phyloP scores from a whole-genome alignment of 1,140 invertebrate species.

The Antheraea mylitta region DNA sequence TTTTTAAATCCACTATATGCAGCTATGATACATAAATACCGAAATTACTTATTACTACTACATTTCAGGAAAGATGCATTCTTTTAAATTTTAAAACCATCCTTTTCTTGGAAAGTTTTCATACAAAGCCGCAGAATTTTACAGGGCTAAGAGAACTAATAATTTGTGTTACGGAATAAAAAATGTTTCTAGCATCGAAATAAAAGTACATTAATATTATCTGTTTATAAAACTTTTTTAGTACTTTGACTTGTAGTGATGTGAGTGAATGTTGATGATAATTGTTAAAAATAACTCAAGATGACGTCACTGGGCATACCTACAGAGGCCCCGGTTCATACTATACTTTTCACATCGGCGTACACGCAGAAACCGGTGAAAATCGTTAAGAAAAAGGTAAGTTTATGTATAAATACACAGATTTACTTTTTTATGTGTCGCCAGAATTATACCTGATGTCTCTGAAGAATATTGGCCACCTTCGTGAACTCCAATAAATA shows the following conservation, averaged over 20 bases:
- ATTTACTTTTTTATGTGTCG: background rate
- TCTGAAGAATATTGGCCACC: no score
- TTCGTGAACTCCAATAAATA: no score
- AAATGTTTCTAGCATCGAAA: background rate
- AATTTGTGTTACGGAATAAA: background rate
- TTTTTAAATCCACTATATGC: no score
- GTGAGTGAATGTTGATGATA: conserved; percentile 16
- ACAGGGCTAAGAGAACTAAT: no score
- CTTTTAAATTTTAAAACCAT: no score
- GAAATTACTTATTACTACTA: no score
- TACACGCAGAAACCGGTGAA: conserved; percentile 55
- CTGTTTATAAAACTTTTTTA: conserved; percentile 15
- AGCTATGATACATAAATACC: no score
- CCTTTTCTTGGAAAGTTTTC: no score
- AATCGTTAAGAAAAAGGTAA: conserved; percentile 48
- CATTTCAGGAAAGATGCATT: no score
- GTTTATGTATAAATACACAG: conserved; percentile 10
- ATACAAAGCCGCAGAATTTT: no score
- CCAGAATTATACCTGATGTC: no score
- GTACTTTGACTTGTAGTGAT: conserved; percentile 7
- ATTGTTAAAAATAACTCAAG: conserved; percentile 5
- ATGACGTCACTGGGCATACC: conserved; percentile 71
- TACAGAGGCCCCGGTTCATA: conserved; percentile 67
- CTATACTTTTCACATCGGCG: conserved; percentile 65
- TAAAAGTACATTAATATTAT: conserved; percentile 9